phyloP scores from a whole-genome alignment of 2,113 vertebrate species.

The Rhinichthys klamathensis region DNA sequence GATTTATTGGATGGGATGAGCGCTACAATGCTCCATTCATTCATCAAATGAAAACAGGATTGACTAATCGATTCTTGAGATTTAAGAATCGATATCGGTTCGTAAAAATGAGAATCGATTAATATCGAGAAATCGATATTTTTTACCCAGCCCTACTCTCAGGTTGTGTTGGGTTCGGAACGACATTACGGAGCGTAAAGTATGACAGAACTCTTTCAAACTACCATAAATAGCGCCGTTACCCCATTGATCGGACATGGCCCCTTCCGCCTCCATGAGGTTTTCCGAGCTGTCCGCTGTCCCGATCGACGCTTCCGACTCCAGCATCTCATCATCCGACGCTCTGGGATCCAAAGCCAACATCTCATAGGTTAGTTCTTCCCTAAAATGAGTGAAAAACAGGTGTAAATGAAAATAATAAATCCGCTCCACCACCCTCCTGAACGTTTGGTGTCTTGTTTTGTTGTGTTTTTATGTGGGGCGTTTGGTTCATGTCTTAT shows the following conservation, averaged over 20 bases:
- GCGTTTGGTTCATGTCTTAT: no score
- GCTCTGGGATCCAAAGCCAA: constrained; percentile 87
- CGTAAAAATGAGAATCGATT: no score
- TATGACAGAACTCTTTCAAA: background rate
- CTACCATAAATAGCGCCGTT: background rate
- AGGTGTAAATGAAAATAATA: background rate
- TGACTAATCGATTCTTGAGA: no score
- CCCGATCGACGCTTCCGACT: constrained; percentile 91
- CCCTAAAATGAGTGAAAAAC: constrained; percentile 70
- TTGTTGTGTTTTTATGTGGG: no score
- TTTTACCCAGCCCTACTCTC: no score
- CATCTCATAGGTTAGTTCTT: constrained; percentile 94
- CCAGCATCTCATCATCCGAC: constrained; percentile 90
- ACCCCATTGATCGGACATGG: constrained; percentile 80
- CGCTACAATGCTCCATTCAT: no score
- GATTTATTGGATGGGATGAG: no score
- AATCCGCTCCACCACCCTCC: no score
- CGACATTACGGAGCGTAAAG: background rate
- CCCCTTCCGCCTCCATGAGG: constrained; percentile 85
- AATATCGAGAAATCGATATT: no score
- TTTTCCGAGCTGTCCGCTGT: constrained; percentile 94
- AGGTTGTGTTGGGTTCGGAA: background rate
- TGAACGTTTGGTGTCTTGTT: no score
- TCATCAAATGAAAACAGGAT: no score
- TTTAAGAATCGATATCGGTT: no score